Evolutionary conservation across 2,113 vertebrate genomes (phyloP).

Genomic region (Glareola pratincola): DNA sequence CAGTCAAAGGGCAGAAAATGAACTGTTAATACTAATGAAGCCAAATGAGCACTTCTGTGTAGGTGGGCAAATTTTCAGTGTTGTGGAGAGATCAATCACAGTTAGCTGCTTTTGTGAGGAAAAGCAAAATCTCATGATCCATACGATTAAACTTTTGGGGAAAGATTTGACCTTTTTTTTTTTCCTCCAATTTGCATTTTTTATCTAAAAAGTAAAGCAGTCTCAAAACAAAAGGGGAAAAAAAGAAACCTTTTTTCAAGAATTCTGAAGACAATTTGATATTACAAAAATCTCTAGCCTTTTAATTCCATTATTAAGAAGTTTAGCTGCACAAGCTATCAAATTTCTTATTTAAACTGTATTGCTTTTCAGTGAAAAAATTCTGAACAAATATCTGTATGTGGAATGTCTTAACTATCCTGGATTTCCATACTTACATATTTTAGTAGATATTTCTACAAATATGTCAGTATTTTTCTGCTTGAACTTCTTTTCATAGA

Average conservation of each 20-base stretch:
- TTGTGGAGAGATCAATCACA: background rate
- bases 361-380: background rate
- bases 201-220: background rate
- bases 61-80: background rate
- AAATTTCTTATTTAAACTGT: background rate
- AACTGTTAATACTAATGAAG: background rate
- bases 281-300: background rate
- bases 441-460: background rate
- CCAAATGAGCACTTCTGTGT: background rate
- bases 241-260: background rate
- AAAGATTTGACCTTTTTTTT: background rate
- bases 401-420: background rate
- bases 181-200: background rate
- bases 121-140: background rate
- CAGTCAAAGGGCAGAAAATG: background rate
- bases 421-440: background rate
- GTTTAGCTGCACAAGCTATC: background rate
- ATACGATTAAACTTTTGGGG: background rate
- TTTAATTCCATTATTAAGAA: background rate
- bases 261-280: background rate
- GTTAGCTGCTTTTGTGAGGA: background rate
- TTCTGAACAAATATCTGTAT: background rate
- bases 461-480: background rate
- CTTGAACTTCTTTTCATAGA: background rate
- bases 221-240: background rate